These are phyloP conservation scores for Amazona guildingii DNA, from an alignment of 2,113 vertebrate species.

Conservation along the genomic window DNA sequence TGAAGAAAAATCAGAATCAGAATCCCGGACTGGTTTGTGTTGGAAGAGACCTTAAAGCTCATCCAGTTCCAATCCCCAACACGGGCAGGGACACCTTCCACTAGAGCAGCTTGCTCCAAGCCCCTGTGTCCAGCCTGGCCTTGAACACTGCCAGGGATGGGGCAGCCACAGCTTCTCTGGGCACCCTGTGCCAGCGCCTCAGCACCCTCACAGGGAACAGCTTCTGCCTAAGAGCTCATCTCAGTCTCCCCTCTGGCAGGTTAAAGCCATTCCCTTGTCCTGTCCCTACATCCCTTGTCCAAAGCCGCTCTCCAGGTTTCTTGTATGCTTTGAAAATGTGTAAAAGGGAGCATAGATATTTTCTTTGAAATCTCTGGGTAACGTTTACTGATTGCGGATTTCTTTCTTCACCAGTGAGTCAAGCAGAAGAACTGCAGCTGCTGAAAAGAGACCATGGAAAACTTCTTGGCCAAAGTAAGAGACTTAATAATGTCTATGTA, in stretches of 20 bases:
- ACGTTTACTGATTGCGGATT: neutral
- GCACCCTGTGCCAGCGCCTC: too few relatives aligned
- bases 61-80: fast-evolving
- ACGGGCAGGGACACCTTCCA: neutral
- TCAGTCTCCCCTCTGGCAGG: neutral
- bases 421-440: slow-evolving; percentile 61
- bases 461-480: slow-evolving; percentile 60
- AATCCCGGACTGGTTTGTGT: neutral
- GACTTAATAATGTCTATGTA: neutral
- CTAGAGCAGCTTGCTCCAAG: neutral
- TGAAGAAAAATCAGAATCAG: neutral
- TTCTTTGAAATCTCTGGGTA: neutral
- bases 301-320: neutral
- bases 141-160: too few relatives aligned
- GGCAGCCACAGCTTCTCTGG: too few relatives aligned
- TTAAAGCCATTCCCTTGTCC: neutral
- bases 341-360: neutral
- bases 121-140: too few relatives aligned
- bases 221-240: neutral
- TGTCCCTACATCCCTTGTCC: neutral
- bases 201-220: too few relatives aligned
- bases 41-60: neutral
- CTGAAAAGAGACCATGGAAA: slow-evolving; percentile 22
- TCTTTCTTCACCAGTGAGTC: slow-evolving; percentile 71
- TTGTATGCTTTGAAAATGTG: neutral